phyloP scores from a whole-genome alignment of 2,113 vertebrate species.

The Setophaga coronata region DNA sequence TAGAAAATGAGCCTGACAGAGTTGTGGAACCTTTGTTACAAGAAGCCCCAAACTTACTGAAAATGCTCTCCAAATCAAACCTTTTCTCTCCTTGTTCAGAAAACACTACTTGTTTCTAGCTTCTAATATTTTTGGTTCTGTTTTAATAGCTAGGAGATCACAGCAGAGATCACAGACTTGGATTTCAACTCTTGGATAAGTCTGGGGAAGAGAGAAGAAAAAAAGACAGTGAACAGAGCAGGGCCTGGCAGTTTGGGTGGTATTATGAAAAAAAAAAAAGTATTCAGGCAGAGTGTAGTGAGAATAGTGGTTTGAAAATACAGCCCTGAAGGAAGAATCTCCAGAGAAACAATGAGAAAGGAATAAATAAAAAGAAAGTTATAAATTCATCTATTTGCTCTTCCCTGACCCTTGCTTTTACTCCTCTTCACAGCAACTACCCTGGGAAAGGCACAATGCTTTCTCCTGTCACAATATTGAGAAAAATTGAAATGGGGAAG shows the following conservation, averaged over 20 bases:
- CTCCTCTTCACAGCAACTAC: conserved; percentile 81
- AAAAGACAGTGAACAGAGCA: conserved; percentile 29
- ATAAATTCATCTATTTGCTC: conserved; percentile 99
- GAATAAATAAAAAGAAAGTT: conserved; percentile 92
- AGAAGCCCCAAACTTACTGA: neutral
- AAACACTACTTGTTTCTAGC: neutral
- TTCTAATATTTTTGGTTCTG: neutral
- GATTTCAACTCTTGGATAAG: conserved; percentile 19
- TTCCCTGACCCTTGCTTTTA: conserved; percentile 91
- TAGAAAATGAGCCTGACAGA: neutral
- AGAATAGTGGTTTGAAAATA: conserved; percentile 84
- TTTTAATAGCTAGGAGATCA: neutral
- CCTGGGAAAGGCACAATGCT: conserved; percentile 91
- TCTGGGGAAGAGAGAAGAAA: neutral
- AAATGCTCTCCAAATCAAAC: neutral
- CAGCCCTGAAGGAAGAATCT: conserved; percentile 78
- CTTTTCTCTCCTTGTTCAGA: neutral
- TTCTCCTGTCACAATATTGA: conserved; percentile 96
- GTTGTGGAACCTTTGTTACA: neutral
- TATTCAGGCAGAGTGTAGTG: conserved; percentile 78
- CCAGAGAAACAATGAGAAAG: conserved; percentile 83
- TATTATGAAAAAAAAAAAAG: conserved; percentile 68
- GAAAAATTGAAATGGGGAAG: conserved; percentile 89
- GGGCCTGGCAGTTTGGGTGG: conserved; percentile 83
- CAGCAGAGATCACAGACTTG: neutral